Conservation (phyloP, 2,888 invertebrate species). For the Scaptomyza parva region DNA sequence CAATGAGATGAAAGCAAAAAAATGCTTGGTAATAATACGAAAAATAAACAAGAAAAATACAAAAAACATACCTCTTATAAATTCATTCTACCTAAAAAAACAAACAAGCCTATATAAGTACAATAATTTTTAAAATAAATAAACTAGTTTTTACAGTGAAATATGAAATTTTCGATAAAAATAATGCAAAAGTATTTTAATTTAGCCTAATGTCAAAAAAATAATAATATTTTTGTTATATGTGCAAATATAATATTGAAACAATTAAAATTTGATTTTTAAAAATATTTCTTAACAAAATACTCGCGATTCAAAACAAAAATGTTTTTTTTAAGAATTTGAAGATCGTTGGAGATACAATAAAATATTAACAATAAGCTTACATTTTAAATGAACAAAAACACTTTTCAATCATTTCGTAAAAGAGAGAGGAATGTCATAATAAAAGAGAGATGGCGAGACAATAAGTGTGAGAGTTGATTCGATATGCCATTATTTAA, state of each 20-base stretch:
- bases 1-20: conserved; percentile 35
- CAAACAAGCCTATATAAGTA: conserved; percentile 16
- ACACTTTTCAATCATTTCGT: neutral
- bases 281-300: neutral
- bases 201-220: neutral
- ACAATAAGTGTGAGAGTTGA: neutral
- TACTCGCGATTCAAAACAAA: neutral
- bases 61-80: conserved; percentile 30
- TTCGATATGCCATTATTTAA: conserved; percentile 47
- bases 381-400: neutral
- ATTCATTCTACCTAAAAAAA: conserved; percentile 2
- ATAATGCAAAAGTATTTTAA: neutral
- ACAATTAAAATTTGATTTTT: no score
- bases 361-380: conserved; percentile 13
- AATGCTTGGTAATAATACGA: conserved; percentile 18
- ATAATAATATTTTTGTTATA: neutral
- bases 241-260: no score
- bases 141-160: neutral
- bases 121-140: conserved; percentile 3
- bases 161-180: neutral
- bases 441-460: neutral
- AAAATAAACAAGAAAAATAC: conserved; percentile 21
- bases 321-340: neutral
- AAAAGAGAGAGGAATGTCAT: neutral
- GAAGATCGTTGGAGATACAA: neutral